Percentiles rank a stretch among this genome's conserved stretches.
Evolutionary conservation across 2,113 vertebrate genomes (phyloP).

Genomic region (Panthera tigris): DNA sequence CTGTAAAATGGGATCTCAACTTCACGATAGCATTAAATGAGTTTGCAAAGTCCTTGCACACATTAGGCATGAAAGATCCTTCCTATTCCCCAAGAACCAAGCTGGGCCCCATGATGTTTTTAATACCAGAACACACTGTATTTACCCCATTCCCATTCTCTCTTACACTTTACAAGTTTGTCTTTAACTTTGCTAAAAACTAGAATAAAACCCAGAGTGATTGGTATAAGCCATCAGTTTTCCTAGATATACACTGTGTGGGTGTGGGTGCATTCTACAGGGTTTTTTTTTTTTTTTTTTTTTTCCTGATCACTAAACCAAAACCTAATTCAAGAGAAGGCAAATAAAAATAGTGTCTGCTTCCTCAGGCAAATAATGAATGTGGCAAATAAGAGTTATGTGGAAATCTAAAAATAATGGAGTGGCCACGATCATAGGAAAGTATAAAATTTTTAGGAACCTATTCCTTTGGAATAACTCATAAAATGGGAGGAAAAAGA

Average conservation of each 20-base stretch:
- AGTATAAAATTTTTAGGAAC: neutral
- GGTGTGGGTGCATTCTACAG: neutral
- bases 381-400: neutral
- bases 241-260: neutral
- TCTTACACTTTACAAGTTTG: neutral
- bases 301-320: neutral
- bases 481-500: neutral
- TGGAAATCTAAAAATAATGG: neutral
- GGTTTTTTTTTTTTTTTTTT: neutral
- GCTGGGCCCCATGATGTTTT: neutral
- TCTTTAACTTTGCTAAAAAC: conserved; percentile 35
- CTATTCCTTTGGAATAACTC: neutral
- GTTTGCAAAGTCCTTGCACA: neutral
- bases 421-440: neutral
- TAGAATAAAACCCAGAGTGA: neutral
- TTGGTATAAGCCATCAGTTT: neutral
- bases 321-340: conserved; percentile 12
- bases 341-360: neutral
- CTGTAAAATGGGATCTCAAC: neutral
- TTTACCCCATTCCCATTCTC: neutral
- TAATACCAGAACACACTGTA: neutral
- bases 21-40: neutral
- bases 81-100: neutral
- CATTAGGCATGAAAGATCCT: neutral
- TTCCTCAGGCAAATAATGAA: conserved; percentile 37